Conservation (phyloP, 2,113 vertebrate genomes). For the Podiceps cristatus region DNA sequence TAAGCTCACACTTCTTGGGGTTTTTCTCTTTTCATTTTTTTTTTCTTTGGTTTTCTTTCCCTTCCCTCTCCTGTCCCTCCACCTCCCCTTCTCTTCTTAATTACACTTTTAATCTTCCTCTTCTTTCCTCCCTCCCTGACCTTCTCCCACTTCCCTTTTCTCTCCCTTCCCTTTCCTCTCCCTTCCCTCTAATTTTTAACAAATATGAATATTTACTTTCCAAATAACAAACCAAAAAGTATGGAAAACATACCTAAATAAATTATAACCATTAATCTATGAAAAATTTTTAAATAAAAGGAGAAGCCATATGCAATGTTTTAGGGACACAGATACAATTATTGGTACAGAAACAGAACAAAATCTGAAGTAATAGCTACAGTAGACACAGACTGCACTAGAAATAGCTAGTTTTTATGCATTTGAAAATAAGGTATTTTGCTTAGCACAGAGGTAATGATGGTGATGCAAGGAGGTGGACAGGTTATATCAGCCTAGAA, state of each 20-base stretch:
- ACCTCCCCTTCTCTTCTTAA: neutral
- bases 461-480: neutral
- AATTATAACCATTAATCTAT: neutral
- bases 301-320: accelerated
- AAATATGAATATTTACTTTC: neutral
- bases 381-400: neutral
- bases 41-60: neutral
- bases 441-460: neutral
- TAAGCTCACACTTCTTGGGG: neutral
- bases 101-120: neutral
- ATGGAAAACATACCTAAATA: neutral
- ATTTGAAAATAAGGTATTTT: neutral
- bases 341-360: neutral
- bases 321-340: neutral
- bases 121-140: neutral
- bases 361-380: neutral
- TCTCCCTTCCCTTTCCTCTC: neutral
- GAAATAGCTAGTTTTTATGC: neutral
- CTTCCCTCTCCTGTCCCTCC: accelerated
- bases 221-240: neutral
- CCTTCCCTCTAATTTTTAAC: neutral
- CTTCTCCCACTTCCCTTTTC: neutral
- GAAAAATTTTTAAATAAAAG: neutral
- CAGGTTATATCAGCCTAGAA: neutral
- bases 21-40: neutral